Evolutionary conservation across 1,140 invertebrate species (phyloP), one percentile per base, ranked within the genome.

Genomic region (Leptopilina boulardi): DNA sequence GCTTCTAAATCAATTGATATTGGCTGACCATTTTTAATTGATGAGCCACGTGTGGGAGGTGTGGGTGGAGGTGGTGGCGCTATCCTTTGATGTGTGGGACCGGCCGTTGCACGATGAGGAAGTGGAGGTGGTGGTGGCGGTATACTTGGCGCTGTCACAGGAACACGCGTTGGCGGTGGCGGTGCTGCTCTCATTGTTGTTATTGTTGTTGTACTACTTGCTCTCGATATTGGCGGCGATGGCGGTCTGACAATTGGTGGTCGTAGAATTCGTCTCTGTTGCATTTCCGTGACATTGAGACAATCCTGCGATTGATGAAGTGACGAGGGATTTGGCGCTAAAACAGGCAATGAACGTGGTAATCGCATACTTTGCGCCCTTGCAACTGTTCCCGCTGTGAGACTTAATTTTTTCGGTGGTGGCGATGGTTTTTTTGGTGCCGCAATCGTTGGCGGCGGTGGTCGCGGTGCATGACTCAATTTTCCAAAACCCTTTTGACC

Each of bases 271-370:
- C 90, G 86, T 77, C 82, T 89, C 3, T 84, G 81, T 11, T 84
- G 88, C 9, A 87, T 83, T 41, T 90, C 85, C 30, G 73, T 74
- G 26, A 30, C 78, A 21, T 90, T 89, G 4, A 92, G 72, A 19
- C 89, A 92, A 80, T 93, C 92, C 51, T 92, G 91, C 0, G 92
- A 93, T 38, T 92, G 92, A 76, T 93, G 92, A 18, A 93, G 86
- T 11, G 91, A 90, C 0, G 90, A 83, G 9, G 88, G 80, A 2
- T 88, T 85, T 23, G 90, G 87, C 23, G 89, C 84, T 15, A 89
- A 75, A 18, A 92, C 91, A 3, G 92, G 91, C 2, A 92, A 89
- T 6, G 92, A 92, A n/a, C 91, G 83, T 4, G 91, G 91, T 6
- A 92, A 77, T 77, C 92, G 83, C 92, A 93, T 92, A 74, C 92